Conservation (phyloP, 2,113 vertebrate genomes). For the Brachypteracias leptosomus region DNA sequence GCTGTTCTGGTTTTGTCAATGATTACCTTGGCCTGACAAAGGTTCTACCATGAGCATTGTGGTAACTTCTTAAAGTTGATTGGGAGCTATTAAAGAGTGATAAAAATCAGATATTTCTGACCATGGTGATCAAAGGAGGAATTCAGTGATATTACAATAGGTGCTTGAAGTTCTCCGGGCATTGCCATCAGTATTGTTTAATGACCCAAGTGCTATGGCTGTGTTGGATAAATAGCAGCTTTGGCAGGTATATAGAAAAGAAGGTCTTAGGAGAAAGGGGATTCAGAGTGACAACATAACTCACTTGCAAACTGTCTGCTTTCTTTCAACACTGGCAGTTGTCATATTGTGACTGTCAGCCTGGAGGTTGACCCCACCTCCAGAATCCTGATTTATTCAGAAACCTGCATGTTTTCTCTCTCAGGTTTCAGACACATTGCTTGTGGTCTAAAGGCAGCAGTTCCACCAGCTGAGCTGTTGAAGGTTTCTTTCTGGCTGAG, state of each 20-base stretch:
- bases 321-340: neutral
- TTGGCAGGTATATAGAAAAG: neutral
- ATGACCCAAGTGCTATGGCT: constrained; percentile 62
- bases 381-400: neutral
- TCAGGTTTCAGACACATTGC: neutral
- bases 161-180: constrained; percentile 38
- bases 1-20: constrained; percentile 61
- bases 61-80: constrained; percentile 60
- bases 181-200: constrained; percentile 67
- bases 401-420: neutral
- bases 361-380: neutral
- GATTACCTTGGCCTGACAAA: constrained; percentile 65
- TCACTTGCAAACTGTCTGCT: neutral
- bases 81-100: constrained; percentile 67
- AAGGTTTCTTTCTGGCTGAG: constrained; percentile 14
- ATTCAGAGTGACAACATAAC: neutral
- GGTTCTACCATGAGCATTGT: constrained; percentile 55
- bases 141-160: constrained; percentile 66
- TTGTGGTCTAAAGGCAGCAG: neutral
- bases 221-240: constrained; percentile 27
- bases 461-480: neutral
- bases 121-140: constrained; percentile 64
- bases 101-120: constrained; percentile 73
- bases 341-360: neutral
- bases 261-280: neutral